Conservation (phyloP, 2,113 vertebrate species). For the Odocoileus virginianus region DNA sequence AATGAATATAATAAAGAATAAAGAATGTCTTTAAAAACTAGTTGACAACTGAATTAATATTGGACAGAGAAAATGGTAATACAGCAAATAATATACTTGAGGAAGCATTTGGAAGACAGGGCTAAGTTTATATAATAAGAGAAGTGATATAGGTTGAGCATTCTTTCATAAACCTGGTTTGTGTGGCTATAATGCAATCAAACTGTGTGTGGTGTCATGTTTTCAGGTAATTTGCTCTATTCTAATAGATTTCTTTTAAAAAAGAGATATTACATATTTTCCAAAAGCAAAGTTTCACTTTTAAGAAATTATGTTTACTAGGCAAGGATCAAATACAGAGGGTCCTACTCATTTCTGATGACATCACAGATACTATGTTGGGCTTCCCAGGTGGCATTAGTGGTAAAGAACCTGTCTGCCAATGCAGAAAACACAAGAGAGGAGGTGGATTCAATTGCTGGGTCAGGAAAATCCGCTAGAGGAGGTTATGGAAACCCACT, state of each 20-base stretch:
- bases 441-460: neutral
- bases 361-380: constrained; percentile 10
- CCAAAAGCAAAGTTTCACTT: neutral
- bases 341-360: neutral
- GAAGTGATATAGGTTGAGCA: neutral
- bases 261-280: neutral
- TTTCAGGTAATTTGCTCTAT: neutral
- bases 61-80: neutral
- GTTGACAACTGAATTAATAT: neutral
- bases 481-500: neutral
- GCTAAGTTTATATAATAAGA: neutral
- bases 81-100: neutral
- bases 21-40: neutral
- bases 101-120: neutral
- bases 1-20: neutral
- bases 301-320: neutral
- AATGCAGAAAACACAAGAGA: neutral
- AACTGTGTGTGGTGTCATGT: neutral
- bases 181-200: neutral
- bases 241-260: neutral
- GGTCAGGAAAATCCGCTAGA: neutral
- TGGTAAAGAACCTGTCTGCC: neutral
- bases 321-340: neutral
- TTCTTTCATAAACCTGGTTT: neutral
- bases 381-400: neutral